These are phyloP conservation scores for Polyergus mexicanus DNA, from an alignment of 1,140 invertebrate species.

Conservation along the genomic window DNA sequence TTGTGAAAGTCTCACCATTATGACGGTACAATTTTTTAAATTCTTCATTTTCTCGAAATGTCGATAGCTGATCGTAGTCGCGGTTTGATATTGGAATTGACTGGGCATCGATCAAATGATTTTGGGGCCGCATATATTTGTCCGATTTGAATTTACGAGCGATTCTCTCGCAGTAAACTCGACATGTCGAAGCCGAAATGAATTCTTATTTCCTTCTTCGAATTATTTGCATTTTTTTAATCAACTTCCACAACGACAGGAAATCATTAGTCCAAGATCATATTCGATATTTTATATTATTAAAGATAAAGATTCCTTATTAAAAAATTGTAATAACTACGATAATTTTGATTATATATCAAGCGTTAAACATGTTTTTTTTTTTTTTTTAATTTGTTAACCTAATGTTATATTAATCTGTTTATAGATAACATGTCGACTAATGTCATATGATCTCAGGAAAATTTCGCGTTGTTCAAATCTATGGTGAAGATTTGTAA, in stretches of 20 bases:
- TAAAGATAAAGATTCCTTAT: background rate
- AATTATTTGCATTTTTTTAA: slow-evolving; percentile 35
- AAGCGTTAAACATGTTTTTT: too few species aligned
- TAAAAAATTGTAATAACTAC: too few species aligned
- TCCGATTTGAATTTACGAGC: slow-evolving; percentile 47
- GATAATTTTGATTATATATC: too few species aligned
- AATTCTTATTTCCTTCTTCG: slow-evolving; percentile 45
- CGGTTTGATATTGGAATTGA: slow-evolving; percentile 60
- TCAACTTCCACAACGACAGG: background rate
- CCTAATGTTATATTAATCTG: slow-evolving; percentile 1
- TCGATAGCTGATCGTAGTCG: slow-evolving; percentile 64
- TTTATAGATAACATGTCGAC: background rate
- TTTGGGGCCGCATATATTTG: slow-evolving; percentile 51
- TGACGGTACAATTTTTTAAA: slow-evolving; percentile 40
- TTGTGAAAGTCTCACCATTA: slow-evolving; percentile 3
- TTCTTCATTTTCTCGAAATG: slow-evolving; percentile 62
- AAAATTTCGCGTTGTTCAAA: background rate
- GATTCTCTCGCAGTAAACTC: slow-evolving; percentile 19
- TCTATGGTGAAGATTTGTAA: slow-evolving; percentile 15
- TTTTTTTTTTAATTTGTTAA: too few species aligned
- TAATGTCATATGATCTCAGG: background rate
- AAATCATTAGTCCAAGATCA: background rate
- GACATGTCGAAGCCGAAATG: slow-evolving; percentile 22
- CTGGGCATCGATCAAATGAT: slow-evolving; percentile 38
- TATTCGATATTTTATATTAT: slow-evolving; percentile 14